Base-by-base conservation (phyloP, 2,113 vertebrate genomes). In the Fulmarus glacialis region DNA sequence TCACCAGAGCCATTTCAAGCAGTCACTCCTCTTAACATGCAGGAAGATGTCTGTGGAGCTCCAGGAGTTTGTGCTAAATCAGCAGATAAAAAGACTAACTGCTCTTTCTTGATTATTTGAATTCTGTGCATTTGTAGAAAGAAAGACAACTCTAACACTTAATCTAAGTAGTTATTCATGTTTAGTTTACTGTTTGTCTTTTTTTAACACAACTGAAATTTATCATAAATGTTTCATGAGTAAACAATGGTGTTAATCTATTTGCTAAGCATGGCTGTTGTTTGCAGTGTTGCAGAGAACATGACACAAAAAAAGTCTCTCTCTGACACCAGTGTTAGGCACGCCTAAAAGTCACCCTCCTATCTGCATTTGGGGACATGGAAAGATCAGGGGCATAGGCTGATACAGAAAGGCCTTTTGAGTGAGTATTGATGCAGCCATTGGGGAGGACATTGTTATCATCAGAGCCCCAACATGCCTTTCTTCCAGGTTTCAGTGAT, bases 201-300 rank as follows among this genome's bases (percentile, higher is more conserved):
- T 79, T 94, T 66, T 55, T 48, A 91, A 79, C 34, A 48, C 55
- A 88, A 75, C 88, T 68, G 74, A 95, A 90, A 96, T 92, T 64
- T 56, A 80, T 88, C 79, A 93, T 92, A 68, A 93, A 92, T 88
- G 53, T 93, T 96, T 96, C 71, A 86, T 75, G 90, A 90, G 88
- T 73, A 92, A 96, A 96, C 79, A 94, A 21, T 22, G 34, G 48
- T 64, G 84, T 81, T 93, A 84, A 82, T 90, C 77, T 93, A 34
- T 94, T 96, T 91, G 84, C 48, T 72, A 75, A 91, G 60, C 89
- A 63, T 8, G 52, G 32, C 32, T 91, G 83, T 11, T 88, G 48
- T 62, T 96, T 82, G 79, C 64, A 67, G 50, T 71, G 64, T 77
- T 89, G 87, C 34, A 15, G 60, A 56, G 77, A 83, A 60, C 67